Evolutionary conservation across 1,140 invertebrate genomes (phyloP).

Genomic region (Lepidurus arcticus): DNA sequence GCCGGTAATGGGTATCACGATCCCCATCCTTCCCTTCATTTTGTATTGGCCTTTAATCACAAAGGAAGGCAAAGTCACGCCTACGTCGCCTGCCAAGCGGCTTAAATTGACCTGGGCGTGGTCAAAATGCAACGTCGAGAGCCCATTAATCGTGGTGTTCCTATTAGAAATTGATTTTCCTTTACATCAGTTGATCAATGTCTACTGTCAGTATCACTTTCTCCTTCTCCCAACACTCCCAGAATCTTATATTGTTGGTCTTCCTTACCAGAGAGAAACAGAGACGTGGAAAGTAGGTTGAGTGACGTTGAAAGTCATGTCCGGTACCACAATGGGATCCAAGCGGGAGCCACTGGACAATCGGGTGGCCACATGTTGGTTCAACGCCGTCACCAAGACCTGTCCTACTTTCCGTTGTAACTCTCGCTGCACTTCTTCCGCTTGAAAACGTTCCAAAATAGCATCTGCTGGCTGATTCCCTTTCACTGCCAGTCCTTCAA

Average conservation of each 20-base stretch:
- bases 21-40: neutral
- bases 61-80: neutral
- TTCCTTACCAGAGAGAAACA: neutral
- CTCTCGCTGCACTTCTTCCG: neutral
- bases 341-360: neutral
- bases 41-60: neutral
- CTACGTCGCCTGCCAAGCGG: neutral
- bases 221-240: neutral
- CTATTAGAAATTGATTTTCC: neutral
- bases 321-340: neutral
- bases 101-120: neutral
- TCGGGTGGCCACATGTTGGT: neutral
- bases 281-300: conserved; percentile 17
- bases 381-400: neutral
- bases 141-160: neutral
- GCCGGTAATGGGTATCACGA: neutral
- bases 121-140: neutral
- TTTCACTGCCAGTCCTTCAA: neutral
- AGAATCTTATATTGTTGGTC: neutral
- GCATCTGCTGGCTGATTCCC: neutral
- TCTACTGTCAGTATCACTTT: neutral
- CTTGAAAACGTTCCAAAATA: neutral
- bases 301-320: neutral
- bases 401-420: neutral
- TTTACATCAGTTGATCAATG: neutral